Percentiles rank a stretch among this genome's conserved stretches.
These are phyloP conservation scores for Panthera leo DNA, from an alignment of 2,113 vertebrate species.

Conservation along the genomic window DNA sequence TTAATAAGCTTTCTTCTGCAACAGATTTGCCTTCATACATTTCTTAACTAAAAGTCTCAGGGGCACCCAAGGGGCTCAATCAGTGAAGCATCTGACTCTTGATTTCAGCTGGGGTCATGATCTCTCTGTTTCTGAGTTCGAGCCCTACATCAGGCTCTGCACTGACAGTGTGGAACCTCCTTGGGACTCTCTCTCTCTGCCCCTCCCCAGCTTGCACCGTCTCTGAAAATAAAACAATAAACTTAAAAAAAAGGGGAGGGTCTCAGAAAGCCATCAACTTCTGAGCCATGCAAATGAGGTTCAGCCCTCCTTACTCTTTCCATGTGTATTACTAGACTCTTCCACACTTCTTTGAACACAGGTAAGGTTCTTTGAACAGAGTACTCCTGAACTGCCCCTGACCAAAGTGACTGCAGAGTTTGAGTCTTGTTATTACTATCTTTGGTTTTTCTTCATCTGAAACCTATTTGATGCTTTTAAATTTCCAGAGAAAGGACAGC, in stretches of 20 bases:
- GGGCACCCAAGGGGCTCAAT: background rate
- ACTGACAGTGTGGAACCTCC: background rate
- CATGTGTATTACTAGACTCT: background rate
- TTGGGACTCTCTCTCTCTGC: background rate
- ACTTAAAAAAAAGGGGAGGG: background rate
- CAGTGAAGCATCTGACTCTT: background rate
- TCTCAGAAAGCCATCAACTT: background rate
- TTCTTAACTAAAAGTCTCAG: background rate
- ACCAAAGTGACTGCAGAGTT: background rate
- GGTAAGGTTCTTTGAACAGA: background rate
- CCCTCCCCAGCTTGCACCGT: no score
- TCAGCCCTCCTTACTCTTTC: background rate
- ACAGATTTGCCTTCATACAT: background rate
- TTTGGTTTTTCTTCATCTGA: conserved; percentile 34
- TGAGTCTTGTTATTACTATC: background rate
- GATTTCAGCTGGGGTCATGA: background rate
- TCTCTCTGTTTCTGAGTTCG: background rate
- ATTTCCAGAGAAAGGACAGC: conserved; percentile 19
- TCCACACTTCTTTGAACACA: background rate
- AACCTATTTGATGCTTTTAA: background rate
- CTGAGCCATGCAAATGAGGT: conserved; percentile 7
- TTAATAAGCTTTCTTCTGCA: background rate
- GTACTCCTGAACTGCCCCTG: background rate
- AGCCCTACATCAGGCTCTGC: background rate
- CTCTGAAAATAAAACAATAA: background rate